These are phyloP conservation scores for Chaetogeoica ovagalla DNA, from an alignment of 2,888 invertebrate genomes.

Conservation along the genomic window DNA sequence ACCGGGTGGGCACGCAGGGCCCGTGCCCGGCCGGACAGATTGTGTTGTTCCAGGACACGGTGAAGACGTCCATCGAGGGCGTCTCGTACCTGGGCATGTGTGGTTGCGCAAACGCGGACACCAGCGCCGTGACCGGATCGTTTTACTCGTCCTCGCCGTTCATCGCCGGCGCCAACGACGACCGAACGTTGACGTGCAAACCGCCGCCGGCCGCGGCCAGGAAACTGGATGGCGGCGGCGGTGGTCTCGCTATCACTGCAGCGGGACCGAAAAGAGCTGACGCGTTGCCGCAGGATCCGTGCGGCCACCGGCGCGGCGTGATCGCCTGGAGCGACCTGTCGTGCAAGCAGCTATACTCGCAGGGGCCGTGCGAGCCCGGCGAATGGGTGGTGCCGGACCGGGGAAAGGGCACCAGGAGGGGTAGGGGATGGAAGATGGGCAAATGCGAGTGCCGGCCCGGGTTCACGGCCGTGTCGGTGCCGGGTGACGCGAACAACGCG, in stretches of 20 bases:
- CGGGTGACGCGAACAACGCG: constrained; percentile 59
- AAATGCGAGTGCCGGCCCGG: constrained; percentile 75
- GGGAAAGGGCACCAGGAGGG: constrained; percentile 57
- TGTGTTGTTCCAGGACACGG: constrained; percentile 79
- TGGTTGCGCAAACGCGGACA: constrained; percentile 65
- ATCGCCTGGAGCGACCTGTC: constrained; percentile 67
- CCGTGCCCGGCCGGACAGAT: constrained; percentile 75
- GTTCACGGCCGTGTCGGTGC: constrained; percentile 60
- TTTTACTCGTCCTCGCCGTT: constrained; percentile 34
- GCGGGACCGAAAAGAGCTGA: constrained; percentile 40
- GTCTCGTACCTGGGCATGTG: constrained; percentile 82
- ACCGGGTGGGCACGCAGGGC: constrained; percentile 75
- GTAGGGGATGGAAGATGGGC: constrained; percentile 60
- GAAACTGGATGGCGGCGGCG: constrained; percentile 58
- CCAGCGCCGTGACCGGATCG: not conserved
- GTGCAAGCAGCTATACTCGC: constrained; percentile 77
- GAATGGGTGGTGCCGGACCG: constrained; percentile 71
- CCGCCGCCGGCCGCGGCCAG: constrained; percentile 57
- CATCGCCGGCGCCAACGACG: constrained; percentile 54
- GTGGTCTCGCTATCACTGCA: too few species aligned
- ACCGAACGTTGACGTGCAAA: constrained; percentile 57
- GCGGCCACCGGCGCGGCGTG: constrained; percentile 59
- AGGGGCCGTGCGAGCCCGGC: constrained; percentile 75
- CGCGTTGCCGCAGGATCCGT: constrained; percentile 52
- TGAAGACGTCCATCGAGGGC: constrained; percentile 76